A percentile compares a stretch with the other conserved stretches of the same genome.
phyloP scores from a whole-genome alignment of 2,797 vertebrate genomes.

The Lacerta bilineata region DNA sequence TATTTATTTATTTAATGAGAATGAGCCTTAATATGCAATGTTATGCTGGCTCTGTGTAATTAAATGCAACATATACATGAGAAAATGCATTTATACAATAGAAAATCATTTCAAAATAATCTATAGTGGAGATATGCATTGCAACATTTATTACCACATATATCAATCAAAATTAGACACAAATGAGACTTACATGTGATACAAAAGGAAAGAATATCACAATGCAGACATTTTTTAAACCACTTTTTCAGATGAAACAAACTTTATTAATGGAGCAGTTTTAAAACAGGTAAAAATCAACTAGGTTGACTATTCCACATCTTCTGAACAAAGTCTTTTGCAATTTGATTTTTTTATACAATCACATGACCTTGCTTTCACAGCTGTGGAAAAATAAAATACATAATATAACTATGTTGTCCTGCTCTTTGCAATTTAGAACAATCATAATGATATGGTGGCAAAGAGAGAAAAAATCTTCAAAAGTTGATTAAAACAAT shows the following conservation, averaged over 20 bases:
- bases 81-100: neutral
- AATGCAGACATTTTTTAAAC: neutral
- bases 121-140: neutral
- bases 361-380: slow-evolving; percentile 22
- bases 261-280: slow-evolving; percentile 6
- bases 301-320: slow-evolving; percentile 12
- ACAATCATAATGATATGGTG: neutral
- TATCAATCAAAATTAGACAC: neutral
- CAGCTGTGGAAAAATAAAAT: neutral
- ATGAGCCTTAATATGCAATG: neutral
- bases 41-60: neutral
- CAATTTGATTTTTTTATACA: slow-evolving; percentile 15
- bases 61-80: slow-evolving; percentile 15
- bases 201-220: neutral
- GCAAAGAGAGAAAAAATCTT: neutral
- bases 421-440: slow-evolving; percentile 28
- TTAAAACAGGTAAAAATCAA: neutral
- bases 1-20: slow-evolving; percentile 69
- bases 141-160: slow-evolving; percentile 5
- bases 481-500: neutral
- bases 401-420: neutral
- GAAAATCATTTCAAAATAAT: slow-evolving; percentile 21
- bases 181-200: neutral
- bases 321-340: slow-evolving; percentile 28
- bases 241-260: neutral